A percentile compares a stretch with the other conserved stretches of the same genome.
Conservation (phyloP, 2,797 vertebrate species). For the Sebastes jordani region DNA sequence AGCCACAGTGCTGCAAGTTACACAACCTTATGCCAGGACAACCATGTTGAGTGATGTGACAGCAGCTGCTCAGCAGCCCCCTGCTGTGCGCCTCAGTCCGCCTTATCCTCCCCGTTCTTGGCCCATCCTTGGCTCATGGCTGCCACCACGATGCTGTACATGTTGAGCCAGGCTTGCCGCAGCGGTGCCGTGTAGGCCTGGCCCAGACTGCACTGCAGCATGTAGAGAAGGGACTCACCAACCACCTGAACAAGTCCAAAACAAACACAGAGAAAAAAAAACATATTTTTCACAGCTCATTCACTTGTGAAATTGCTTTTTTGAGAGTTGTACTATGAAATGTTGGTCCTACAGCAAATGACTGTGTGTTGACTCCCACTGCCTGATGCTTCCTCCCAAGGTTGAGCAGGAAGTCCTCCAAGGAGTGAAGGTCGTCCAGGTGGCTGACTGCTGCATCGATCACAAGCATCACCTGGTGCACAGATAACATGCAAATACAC, state of each 20-base stretch:
- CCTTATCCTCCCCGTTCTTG: constrained; percentile 83
- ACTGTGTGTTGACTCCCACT: constrained; percentile 90
- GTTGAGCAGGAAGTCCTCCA: constrained; percentile 91
- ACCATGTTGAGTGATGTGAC: constrained; percentile 66
- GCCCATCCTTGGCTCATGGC: constrained; percentile 91
- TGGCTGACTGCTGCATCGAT: constrained; percentile 93
- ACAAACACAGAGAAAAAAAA: constrained; percentile 4
- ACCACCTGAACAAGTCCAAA: constrained; percentile 82
- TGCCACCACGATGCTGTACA: constrained; percentile 89
- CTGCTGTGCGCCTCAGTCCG: constrained; percentile 73
- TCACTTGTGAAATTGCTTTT: constrained; percentile 15
- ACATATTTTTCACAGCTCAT: neutral
- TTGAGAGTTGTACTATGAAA: constrained; percentile 7
- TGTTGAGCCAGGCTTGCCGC: constrained; percentile 91
- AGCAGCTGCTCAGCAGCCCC: constrained; percentile 58
- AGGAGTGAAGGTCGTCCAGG: constrained; percentile 89
- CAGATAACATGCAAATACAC: neutral
- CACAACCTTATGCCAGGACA: constrained; percentile 74
- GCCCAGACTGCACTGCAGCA: constrained; percentile 93
- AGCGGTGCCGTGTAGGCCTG: constrained; percentile 86
- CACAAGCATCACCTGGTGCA: constrained; percentile 92
- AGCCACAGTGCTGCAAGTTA: constrained; percentile 69
- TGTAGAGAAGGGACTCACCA: constrained; percentile 92
- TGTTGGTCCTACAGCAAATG: constrained; percentile 87
- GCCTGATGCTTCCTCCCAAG: constrained; percentile 93